Evolutionary conservation across 1,140 invertebrate species (phyloP).

Genomic region (Sycobia sp.): DNA sequence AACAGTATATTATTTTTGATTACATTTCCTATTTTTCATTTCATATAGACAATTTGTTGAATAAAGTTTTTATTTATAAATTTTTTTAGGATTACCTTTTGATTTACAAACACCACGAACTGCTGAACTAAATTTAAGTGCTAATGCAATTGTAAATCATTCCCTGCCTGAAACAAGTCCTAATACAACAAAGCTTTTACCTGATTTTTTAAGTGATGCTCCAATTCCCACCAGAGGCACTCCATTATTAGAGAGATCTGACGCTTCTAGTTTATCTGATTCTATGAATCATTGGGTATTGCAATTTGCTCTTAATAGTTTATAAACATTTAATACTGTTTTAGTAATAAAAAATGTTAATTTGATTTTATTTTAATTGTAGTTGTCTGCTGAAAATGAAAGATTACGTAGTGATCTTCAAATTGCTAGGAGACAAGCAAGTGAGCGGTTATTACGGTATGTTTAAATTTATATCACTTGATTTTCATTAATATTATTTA

Average conservation of each 20-base stretch:
- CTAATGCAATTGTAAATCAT: conserved; percentile 33
- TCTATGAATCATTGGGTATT: conserved; percentile 50
- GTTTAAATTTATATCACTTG: conserved; percentile 3
- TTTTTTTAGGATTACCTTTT: conserved; percentile 47
- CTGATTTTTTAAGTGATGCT: conserved; percentile 76
- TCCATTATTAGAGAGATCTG: conserved; percentile 58
- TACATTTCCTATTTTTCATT: too few species aligned
- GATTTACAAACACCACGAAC: conserved; percentile 46
- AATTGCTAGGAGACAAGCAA: conserved; percentile 59
- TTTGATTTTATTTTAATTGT: conserved; percentile 28
- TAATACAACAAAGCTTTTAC: conserved; percentile 67
- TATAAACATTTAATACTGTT: neutral
- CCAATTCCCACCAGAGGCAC: conserved; percentile 65
- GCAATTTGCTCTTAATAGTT: conserved; percentile 20
- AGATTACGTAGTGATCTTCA: conserved; percentile 65
- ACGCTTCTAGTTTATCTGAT: conserved; percentile 48
- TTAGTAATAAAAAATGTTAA: neutral
- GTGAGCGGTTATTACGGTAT: conserved; percentile 61
- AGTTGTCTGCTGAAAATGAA: conserved; percentile 65
- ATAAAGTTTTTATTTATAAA: conserved; percentile 9
- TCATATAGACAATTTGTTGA: neutral
- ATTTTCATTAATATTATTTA: conserved; percentile 13
- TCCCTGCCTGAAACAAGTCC: conserved; percentile 41
- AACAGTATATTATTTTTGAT: neutral
- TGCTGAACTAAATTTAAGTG: conserved; percentile 40